These are phyloP conservation scores for Ranitomeya variabilis DNA, from an alignment of 2,113 vertebrate genomes.

Conservation along the genomic window DNA sequence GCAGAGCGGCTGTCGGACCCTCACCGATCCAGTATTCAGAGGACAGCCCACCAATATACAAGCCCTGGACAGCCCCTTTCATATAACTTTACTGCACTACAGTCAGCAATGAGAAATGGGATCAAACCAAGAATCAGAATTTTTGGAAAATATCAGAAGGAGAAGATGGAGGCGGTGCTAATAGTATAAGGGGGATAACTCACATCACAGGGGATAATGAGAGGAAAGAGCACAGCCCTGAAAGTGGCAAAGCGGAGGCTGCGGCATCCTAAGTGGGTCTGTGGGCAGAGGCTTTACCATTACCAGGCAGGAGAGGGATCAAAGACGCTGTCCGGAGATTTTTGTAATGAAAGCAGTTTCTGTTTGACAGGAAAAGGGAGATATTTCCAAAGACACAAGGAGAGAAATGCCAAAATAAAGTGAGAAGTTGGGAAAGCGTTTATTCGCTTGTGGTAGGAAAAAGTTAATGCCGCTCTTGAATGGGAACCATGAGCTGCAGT, in stretches of 20 bases:
- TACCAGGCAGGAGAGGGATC: conserved; percentile 11
- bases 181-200: neutral
- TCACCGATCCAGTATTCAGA: too few relatives aligned
- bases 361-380: conserved; percentile 45
- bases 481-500: conserved; percentile 16
- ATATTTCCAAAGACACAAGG: conserved; percentile 50
- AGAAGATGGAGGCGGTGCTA: neutral
- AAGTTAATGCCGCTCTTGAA: conserved; percentile 35
- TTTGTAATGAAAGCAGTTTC: conserved; percentile 52
- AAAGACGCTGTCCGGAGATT: neutral
- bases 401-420: conserved; percentile 45
- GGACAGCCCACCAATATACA: too few relatives aligned
- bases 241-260: neutral
- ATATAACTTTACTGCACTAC: neutral
- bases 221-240: neutral
- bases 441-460: conserved; percentile 51
- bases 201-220: neutral
- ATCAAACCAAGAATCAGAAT: neutral
- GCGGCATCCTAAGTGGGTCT: neutral
- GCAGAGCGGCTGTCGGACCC: too few relatives aligned
- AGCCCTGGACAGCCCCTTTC: neutral
- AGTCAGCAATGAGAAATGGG: neutral
- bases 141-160: neutral
- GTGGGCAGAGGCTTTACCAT: neutral
- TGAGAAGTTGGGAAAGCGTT: conserved; percentile 46